Conservation (phyloP, 1,140 invertebrate species). For the Bombus affinis region DNA sequence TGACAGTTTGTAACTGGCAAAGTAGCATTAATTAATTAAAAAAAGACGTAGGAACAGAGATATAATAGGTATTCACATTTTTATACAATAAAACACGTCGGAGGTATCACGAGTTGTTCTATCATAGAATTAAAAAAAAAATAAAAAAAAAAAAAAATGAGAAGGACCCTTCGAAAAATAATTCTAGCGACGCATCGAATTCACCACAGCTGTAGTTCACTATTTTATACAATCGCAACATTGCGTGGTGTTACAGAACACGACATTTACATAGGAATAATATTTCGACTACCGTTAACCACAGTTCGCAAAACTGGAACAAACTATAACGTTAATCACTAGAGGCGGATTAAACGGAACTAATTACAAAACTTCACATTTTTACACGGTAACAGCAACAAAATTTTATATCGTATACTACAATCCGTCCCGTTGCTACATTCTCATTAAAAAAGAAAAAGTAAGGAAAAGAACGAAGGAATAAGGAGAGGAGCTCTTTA, state of each 20-base stretch:
- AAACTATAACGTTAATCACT: background rate
- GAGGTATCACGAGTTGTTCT: constrained; percentile 40
- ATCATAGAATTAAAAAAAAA: constrained; percentile 12
- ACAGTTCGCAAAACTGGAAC: background rate
- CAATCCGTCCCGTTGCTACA: constrained; percentile 17
- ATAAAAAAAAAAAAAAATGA: background rate
- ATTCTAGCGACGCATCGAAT: background rate
- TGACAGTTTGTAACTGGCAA: constrained; percentile 47
- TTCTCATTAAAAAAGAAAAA: background rate
- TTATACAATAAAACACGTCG: constrained; percentile 42
- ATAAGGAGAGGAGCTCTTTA: background rate
- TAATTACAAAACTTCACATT: constrained; percentile 35
- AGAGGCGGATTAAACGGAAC: background rate
- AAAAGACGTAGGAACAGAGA: constrained; percentile 37
- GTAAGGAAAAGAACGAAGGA: background rate
- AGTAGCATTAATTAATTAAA: constrained; percentile 30
- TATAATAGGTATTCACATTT: constrained; percentile 48
- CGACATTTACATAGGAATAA: constrained; percentile 4
- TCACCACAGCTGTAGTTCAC: background rate
- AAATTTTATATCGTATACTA: background rate
- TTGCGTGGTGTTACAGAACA: constrained; percentile 13
- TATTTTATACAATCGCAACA: constrained; percentile 31
- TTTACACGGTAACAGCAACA: constrained; percentile 15
- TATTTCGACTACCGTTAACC: background rate
- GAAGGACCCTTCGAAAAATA: background rate